Evolutionary conservation across 1,140 invertebrate genomes (phyloP).

Genomic region (Drosophila teissieri): DNA sequence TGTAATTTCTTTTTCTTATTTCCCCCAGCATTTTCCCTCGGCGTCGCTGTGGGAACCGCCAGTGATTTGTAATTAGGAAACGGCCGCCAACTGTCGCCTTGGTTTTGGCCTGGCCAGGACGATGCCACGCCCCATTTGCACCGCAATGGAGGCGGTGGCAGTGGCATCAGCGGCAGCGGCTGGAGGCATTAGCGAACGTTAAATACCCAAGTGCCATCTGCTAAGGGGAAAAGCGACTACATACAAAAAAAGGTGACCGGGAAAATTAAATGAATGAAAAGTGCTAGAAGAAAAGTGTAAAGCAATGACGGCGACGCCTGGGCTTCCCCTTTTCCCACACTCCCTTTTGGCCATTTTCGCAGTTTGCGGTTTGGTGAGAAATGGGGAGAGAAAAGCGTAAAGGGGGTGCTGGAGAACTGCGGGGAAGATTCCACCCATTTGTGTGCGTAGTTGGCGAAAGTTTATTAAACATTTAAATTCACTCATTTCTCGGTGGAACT

Average conservation of each 20-base stretch:
- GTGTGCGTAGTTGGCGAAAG: constrained; percentile 59
- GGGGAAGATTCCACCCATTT: constrained; percentile 31
- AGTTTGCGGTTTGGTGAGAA: constrained; percentile 64
- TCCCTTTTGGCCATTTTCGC: constrained; percentile 57
- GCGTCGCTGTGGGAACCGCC: constrained; percentile 50
- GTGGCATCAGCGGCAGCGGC: constrained; percentile 16
- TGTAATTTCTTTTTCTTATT: constrained; percentile 66
- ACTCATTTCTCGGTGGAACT: constrained; percentile 58
- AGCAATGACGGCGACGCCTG: constrained; percentile 80
- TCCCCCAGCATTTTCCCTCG: constrained; percentile 28
- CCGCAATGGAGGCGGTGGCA: constrained; percentile 39
- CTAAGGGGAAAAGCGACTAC: constrained; percentile 27
- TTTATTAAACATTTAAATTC: constrained; percentile 83
- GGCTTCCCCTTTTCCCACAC: constrained; percentile 18
- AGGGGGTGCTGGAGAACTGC: constrained; percentile 1
- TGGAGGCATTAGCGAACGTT: constrained; percentile 78
- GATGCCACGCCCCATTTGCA: constrained; percentile 73
- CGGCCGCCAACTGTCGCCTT: constrained; percentile 83
- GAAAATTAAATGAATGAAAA: constrained; percentile 81
- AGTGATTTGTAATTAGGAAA: constrained; percentile 84
- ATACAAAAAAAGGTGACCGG: constrained; percentile 30
- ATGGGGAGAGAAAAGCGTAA: background rate
- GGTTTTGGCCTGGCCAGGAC: constrained; percentile 46
- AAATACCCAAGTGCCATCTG: constrained; percentile 78
- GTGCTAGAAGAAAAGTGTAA: constrained; percentile 79